These are phyloP conservation scores for Pelagia noctiluca DNA, from an alignment of 30 jellyfish, hydroid and myxozoan species.

Conservation along the genomic window DNA sequence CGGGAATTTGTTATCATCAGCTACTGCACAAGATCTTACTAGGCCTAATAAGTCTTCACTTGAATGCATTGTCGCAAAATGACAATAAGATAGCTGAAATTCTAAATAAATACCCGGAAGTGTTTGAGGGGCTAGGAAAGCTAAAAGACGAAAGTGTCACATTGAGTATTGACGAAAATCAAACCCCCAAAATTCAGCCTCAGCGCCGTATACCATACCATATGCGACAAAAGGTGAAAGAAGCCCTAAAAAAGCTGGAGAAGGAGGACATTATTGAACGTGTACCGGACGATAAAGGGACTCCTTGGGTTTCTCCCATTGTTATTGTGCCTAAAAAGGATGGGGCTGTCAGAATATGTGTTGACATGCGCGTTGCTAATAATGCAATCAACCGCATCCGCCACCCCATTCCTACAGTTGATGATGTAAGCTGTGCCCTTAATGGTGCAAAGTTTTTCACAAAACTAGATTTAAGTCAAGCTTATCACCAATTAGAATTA, in stretches of 20 bases:
- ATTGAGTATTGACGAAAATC: conserved; percentile 17
- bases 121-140: neutral
- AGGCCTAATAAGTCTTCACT: too few species aligned
- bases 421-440: conserved; percentile 3
- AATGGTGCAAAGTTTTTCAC: conserved; percentile 16
- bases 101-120: neutral
- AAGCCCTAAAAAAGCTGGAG: conserved; percentile 38
- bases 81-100: too few species aligned
- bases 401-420: conserved; percentile 7
- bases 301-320: conserved; percentile 56
- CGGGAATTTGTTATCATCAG: too few species aligned
- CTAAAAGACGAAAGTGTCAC: conserved; percentile 19
- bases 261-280: conserved; percentile 25
- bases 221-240: conserved; percentile 37
- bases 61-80: too few species aligned
- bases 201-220: conserved; percentile 43
- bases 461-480: conserved; percentile 8
- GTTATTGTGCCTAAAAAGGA: conserved; percentile 46
- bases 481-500: conserved; percentile 21
- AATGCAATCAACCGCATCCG: neutral
- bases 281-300: conserved; percentile 33
- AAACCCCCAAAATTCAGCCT: conserved; percentile 8
- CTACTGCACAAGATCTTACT: too few species aligned
- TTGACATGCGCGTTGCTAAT: conserved; percentile 21
- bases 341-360: conserved; percentile 1